phyloP scores from a whole-genome alignment of 1,140 invertebrate species.

The Meloidogyne floridensis region DNA sequence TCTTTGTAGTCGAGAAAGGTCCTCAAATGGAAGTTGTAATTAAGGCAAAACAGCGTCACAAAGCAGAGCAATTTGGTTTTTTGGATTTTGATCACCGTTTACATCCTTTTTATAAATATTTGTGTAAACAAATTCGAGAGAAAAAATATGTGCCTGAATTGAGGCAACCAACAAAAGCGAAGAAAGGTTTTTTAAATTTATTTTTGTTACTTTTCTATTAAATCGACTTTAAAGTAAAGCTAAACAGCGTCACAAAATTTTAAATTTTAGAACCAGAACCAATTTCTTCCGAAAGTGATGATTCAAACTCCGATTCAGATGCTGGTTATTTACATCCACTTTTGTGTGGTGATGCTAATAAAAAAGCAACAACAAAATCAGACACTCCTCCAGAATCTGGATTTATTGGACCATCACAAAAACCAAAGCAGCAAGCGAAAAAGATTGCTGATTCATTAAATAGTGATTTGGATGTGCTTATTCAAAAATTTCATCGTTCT shows the following conservation, averaged over 20 bases:
- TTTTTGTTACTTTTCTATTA: no score
- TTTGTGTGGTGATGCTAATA: neutral
- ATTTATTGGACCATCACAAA: conserved; percentile 19
- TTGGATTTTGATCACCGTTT: conserved; percentile 81
- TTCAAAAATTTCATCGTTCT: conserved; percentile 32
- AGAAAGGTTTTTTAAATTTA: neutral
- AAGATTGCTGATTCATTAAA: neutral
- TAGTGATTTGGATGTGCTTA: conserved; percentile 10
- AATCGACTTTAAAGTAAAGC: no score
- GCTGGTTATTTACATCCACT: conserved; percentile 29
- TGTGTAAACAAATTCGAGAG: conserved; percentile 76
- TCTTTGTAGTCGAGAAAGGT: conserved; percentile 88
- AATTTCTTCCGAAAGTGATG: conserved; percentile 17
- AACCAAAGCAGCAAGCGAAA: conserved; percentile 3
- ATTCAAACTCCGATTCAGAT: conserved; percentile 10
- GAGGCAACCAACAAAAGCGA: conserved; percentile 28
- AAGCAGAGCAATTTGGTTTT: conserved; percentile 85
- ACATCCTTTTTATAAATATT: conserved; percentile 75
- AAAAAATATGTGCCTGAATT: conserved; percentile 73
- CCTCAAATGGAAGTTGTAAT: conserved; percentile 96
- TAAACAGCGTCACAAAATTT: neutral
- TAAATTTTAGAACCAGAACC: neutral
- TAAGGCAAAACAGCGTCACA: conserved; percentile 91
- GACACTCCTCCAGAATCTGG: neutral
- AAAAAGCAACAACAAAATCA: neutral